Conservation (phyloP, 1,140 invertebrate genomes). For the Uloborus diversus region DNA sequence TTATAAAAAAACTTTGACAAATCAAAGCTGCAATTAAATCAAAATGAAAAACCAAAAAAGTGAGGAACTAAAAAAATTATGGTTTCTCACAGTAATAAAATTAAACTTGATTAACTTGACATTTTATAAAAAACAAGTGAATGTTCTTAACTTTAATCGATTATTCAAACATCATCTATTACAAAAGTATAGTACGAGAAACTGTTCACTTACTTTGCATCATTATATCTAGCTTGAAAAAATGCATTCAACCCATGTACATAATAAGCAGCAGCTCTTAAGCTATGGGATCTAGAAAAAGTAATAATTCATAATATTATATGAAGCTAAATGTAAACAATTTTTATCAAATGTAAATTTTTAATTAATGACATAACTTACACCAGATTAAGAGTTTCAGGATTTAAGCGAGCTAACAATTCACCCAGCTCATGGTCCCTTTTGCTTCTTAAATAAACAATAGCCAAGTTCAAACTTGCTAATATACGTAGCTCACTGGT, state of each 20-base stretch:
- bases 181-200: too few relatives aligned
- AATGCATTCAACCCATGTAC: conserved; percentile 96
- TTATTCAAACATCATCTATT: too few relatives aligned
- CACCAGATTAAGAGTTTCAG: conserved; percentile 81
- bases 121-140: too few relatives aligned
- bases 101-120: too few relatives aligned
- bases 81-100: too few relatives aligned
- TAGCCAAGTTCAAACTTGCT: conserved; percentile 93
- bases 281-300: conserved; percentile 76
- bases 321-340: conserved; percentile 7
- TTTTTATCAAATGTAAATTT: too few relatives aligned
- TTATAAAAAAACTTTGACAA: too few relatives aligned
- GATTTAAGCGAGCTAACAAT: conserved; percentile 88
- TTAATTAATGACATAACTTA: too few relatives aligned
- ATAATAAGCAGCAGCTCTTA: conserved; percentile 92
- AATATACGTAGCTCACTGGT: conserved; percentile 88
- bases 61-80: too few relatives aligned
- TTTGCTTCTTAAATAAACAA: conserved; percentile 91
- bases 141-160: too few relatives aligned
- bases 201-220: conserved; percentile 91
- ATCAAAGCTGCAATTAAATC: too few relatives aligned
- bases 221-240: conserved; percentile 93
- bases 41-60: conserved; percentile 9
- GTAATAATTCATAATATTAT: not conserved
- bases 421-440: conserved; percentile 85